Conservation (phyloP, 2,797 vertebrate species). For the Xiphorhynchus erythropygius region DNA sequence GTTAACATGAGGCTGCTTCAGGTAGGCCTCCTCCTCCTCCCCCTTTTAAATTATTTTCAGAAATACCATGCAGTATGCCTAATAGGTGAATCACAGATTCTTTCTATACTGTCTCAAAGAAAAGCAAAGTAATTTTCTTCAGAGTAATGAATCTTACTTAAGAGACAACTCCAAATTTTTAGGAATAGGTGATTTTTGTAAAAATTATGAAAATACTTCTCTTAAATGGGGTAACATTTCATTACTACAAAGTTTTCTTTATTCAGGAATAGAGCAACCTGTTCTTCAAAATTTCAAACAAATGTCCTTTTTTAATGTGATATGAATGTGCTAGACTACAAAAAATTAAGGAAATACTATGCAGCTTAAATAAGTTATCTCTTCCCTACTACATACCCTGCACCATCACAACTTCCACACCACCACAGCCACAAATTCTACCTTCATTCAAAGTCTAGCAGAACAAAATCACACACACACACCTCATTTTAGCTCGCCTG, state of each 20-base stretch:
- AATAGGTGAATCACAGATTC: constrained; percentile 9
- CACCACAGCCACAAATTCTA: background rate
- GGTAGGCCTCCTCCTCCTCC: background rate
- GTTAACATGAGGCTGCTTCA: background rate
- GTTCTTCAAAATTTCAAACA: background rate
- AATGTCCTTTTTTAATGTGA: background rate
- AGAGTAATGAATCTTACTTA: background rate
- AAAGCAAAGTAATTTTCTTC: background rate
- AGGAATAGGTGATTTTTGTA: background rate
- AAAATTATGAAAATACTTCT: background rate
- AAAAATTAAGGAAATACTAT: background rate
- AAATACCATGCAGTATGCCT: background rate
- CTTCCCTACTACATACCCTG: background rate
- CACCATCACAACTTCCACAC: background rate
- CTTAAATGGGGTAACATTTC: background rate
- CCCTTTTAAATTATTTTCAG: constrained; percentile 36
- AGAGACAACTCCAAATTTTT: background rate
- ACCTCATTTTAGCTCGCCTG: accelerated
- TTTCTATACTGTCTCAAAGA: background rate
- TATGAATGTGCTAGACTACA: background rate
- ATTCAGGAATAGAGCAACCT: background rate
- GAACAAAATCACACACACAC: background rate
- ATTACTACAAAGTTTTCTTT: background rate
- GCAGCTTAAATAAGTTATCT: background rate
- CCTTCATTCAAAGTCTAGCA: background rate